Evolutionary conservation across 92 coral and sea anemone species (phyloP).

Genomic region (Umimayanthus kanabou): DNA sequence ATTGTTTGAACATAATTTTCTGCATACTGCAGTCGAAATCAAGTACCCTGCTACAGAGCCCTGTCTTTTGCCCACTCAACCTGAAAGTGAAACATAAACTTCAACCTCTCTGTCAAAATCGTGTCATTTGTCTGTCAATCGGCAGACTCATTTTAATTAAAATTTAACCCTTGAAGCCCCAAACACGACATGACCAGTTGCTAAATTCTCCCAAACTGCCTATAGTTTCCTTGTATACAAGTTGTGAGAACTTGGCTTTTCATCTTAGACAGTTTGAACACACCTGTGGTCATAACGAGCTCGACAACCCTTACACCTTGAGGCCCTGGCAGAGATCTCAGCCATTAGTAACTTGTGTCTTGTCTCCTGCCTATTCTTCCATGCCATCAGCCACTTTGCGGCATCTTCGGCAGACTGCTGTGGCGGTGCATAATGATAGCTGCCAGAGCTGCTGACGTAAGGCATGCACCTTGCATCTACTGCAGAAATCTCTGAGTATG

Average conservation of each 20-base stretch:
- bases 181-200: too few relatives aligned
- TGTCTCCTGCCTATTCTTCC: constrained; percentile 95
- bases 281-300: constrained; percentile 98
- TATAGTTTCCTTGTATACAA: too few relatives aligned
- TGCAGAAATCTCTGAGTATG: constrained; percentile 81
- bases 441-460: constrained; percentile 89
- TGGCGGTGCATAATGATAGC: constrained; percentile 80
- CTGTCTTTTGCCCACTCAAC: too few relatives aligned
- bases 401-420: constrained; percentile 98
- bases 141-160: too few relatives aligned
- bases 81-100: too few relatives aligned
- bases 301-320: constrained; percentile 92
- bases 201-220: too few relatives aligned
- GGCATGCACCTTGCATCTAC: constrained; percentile 99
- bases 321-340: constrained; percentile 89
- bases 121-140: too few relatives aligned
- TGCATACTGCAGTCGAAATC: too few relatives aligned
- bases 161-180: too few relatives aligned
- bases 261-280: not conserved
- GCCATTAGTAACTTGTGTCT: constrained; percentile 83
- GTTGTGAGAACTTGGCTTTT: too few relatives aligned
- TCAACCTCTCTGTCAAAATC: too few relatives aligned
- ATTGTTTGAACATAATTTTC: not conserved
- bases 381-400: constrained; percentile 95
- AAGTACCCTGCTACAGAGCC: too few relatives aligned